Conservation (phyloP, 2,113 vertebrate species). For the Thunnus maccoyii region DNA sequence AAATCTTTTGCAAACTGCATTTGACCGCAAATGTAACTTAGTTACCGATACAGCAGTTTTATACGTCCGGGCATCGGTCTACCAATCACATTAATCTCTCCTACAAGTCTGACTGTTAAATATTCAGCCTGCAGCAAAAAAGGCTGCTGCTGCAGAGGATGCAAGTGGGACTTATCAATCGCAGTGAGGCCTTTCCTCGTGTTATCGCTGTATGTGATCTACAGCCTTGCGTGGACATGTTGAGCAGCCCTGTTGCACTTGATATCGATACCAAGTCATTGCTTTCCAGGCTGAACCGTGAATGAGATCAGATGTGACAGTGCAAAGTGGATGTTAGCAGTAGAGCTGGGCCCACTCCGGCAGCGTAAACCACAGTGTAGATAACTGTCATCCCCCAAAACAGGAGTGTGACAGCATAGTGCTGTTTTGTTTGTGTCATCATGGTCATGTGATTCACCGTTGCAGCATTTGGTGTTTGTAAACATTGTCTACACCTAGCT, state of each 20-base stretch:
- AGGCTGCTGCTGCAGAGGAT: slow-evolving; percentile 51
- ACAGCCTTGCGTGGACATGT: slow-evolving; percentile 44
- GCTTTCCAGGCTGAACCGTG: slow-evolving; percentile 6
- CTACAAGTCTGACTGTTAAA: neutral
- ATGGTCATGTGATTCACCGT: slow-evolving; percentile 31
- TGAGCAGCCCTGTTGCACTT: slow-evolving; percentile 44
- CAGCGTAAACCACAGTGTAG: neutral
- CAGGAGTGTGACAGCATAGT: slow-evolving; percentile 22
- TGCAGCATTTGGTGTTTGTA: slow-evolving; percentile 54
- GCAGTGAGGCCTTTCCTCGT: slow-evolving; percentile 61
- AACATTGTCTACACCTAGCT: slow-evolving; percentile 42
- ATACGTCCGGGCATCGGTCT: neutral
- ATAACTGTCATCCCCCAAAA: neutral
- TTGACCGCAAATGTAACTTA: slow-evolving; percentile 5
- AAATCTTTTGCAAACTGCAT: slow-evolving; percentile 29
- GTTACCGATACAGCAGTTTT: neutral
- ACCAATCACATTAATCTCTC: neutral
- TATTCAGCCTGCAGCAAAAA: slow-evolving; percentile 34
- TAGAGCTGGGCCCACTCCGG: slow-evolving; percentile 16
- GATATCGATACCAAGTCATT: slow-evolving; percentile 37
- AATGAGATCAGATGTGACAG: slow-evolving; percentile 32
- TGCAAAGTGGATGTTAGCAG: neutral
- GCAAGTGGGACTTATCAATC: slow-evolving; percentile 39
- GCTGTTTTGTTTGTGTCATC: slow-evolving; percentile 43
- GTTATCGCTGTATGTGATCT: slow-evolving; percentile 53